Conservation (phyloP, 1,140 invertebrate genomes). For the Drosophila gunungcola region DNA sequence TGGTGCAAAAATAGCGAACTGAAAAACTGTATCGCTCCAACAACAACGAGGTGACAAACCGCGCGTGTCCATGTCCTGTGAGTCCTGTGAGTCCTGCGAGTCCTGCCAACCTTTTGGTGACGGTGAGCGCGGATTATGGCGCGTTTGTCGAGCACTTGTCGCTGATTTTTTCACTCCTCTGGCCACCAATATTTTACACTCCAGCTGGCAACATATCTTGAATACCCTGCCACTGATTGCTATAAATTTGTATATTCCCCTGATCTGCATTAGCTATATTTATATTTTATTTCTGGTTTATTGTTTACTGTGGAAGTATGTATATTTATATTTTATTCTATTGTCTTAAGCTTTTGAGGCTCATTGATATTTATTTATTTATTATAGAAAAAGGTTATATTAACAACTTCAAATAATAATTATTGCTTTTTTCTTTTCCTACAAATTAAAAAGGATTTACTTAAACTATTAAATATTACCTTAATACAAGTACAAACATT, state of each 20-base stretch:
- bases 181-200: background rate
- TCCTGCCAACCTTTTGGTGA: constrained; percentile 37
- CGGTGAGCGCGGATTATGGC: constrained; percentile 73
- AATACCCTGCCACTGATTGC: constrained; percentile 11
- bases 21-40: constrained; percentile 16
- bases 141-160: constrained; percentile 58
- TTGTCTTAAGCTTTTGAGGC: no score
- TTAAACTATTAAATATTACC: no score
- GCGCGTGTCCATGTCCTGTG: constrained; percentile 51
- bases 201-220: background rate
- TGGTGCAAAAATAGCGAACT: constrained; percentile 21
- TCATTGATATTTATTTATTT: no score
- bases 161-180: constrained; percentile 40
- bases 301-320: no score
- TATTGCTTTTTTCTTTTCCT: no score
- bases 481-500: no score
- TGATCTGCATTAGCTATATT: background rate
- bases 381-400: no score
- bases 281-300: no score
- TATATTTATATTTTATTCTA: no score
- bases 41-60: constrained; percentile 75
- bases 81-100: constrained; percentile 4
- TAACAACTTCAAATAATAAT: no score
- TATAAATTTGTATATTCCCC: background rate
- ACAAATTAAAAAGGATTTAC: no score